These are phyloP conservation scores for Heliconius himera DNA, from an alignment of 1,140 invertebrate genomes.

Conservation along the genomic window DNA sequence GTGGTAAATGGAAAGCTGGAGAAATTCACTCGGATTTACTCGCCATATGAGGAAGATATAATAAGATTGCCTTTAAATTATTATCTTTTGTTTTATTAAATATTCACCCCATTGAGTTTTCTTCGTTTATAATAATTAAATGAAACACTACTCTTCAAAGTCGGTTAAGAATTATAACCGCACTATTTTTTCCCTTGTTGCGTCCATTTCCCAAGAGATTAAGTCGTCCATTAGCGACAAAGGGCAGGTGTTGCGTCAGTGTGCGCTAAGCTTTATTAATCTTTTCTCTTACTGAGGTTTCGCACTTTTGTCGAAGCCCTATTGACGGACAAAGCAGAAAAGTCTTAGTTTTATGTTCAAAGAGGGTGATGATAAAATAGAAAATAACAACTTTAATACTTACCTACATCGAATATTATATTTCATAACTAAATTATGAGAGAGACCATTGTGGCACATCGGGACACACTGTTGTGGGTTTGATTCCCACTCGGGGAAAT, in stretches of 20 bases:
- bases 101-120: not conserved
- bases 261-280: slow-evolving; percentile 78
- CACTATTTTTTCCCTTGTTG: slow-evolving; percentile 45
- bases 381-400: slow-evolving; percentile 3
- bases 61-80: too few species aligned
- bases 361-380: slow-evolving; percentile 17
- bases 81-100: too few species aligned
- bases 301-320: slow-evolving; percentile 67
- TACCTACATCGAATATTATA: not conserved
- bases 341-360: slow-evolving; percentile 22
- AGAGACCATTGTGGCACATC: too few species aligned
- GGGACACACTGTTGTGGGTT: too few species aligned
- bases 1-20: too few species aligned
- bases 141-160: not conserved
- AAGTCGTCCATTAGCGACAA: slow-evolving; percentile 76
- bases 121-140: not conserved
- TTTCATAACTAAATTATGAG: not conserved
- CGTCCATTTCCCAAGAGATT: slow-evolving; percentile 60
- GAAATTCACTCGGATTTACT: too few species aligned
- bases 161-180: slow-evolving; percentile 19
- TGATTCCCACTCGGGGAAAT: too few species aligned
- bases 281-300: slow-evolving; percentile 70
- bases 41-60: too few species aligned
- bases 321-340: slow-evolving; percentile 50
- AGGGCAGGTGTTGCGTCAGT: slow-evolving; percentile 72